These are phyloP conservation scores for Chinchilla lanigera DNA, from an alignment of 2,113 vertebrate genomes.

Conservation along the genomic window DNA sequence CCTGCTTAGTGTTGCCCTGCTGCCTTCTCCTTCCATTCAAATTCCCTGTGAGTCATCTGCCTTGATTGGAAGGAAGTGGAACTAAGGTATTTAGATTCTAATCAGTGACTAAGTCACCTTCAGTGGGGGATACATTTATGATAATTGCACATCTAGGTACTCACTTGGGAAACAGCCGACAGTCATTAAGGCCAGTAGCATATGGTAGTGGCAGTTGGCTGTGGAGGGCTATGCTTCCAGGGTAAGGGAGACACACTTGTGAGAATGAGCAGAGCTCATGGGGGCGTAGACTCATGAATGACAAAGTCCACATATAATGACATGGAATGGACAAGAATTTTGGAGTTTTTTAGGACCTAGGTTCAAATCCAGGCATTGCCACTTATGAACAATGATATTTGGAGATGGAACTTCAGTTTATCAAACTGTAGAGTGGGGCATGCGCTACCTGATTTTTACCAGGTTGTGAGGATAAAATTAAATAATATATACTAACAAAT, in stretches of 20 bases:
- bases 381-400: neutral
- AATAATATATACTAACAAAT: neutral
- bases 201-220: fast-evolving
- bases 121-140: neutral
- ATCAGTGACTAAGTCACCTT: neutral
- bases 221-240: neutral
- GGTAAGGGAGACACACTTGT: neutral
- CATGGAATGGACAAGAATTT: neutral
- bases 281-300: no score
- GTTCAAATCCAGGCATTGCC: neutral
- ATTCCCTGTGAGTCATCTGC: neutral
- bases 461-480: neutral
- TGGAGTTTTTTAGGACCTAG: neutral
- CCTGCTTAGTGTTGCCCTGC: fast-evolving
- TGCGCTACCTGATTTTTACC: neutral
- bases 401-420: neutral
- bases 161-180: neutral
- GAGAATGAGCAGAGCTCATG: neutral
- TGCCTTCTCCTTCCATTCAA: neutral
- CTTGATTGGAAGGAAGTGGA: neutral
- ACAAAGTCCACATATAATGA: fast-evolving
- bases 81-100: neutral
- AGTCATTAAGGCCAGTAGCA: neutral
- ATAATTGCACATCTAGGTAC: neutral
- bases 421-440: neutral